A percentile compares a stretch with the other conserved stretches of the same genome.
These are phyloP conservation scores for Hylomyscus alleni DNA, from an alignment of 2,797 vertebrate species.

Conservation along the genomic window DNA sequence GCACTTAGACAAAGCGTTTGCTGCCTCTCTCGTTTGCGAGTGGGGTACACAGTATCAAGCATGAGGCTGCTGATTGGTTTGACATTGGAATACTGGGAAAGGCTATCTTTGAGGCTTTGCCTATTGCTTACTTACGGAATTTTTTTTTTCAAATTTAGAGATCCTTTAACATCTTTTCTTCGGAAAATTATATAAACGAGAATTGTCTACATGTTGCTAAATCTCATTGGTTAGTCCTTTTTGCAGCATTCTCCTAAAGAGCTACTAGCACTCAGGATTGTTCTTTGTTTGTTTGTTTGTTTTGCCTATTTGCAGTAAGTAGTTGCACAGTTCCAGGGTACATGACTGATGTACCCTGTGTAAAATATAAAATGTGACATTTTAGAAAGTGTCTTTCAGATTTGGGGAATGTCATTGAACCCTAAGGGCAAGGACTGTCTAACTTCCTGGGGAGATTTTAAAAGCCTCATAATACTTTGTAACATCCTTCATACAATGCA, in stretches of 20 bases:
- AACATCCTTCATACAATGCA: neutral
- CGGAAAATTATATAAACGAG: conserved; percentile 60
- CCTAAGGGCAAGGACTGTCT: neutral
- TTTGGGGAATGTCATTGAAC: neutral
- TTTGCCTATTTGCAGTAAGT: neutral
- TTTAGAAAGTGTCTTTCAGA: neutral
- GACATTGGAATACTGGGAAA: conserved; percentile 66
- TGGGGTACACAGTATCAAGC: conserved; percentile 70
- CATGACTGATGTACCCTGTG: neutral
- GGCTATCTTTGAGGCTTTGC: conserved; percentile 60
- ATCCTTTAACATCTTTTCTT: conserved; percentile 54
- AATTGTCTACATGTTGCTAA: conserved; percentile 21
- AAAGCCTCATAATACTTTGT: neutral
- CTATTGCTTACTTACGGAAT: conserved; percentile 18
- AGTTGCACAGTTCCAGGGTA: neutral
- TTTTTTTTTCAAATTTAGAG: conserved; percentile 66
- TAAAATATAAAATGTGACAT: neutral
- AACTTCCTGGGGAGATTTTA: neutral
- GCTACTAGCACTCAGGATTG: neutral
- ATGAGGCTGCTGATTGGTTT: conserved; percentile 60
- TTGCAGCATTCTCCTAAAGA: neutral
- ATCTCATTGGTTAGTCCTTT: neutral
- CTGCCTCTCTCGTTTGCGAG: conserved; percentile 25
- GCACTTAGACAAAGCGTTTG: conserved; percentile 38
- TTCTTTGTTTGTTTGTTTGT: neutral